These are phyloP conservation scores for Amphilophus citrinellus DNA, from an alignment of 2,113 vertebrate genomes.

Conservation along the genomic window DNA sequence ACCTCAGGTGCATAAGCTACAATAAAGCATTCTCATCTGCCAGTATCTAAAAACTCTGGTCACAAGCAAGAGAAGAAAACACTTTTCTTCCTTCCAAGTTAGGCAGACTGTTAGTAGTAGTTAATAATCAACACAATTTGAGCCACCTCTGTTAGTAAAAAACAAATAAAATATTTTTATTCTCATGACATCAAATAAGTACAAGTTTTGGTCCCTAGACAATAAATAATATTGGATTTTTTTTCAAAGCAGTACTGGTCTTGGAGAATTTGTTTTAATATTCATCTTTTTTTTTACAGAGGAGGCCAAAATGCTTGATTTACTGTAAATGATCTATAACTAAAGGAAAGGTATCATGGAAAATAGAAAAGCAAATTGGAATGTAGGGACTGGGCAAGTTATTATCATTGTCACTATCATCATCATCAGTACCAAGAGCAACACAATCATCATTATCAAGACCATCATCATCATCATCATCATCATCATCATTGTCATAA, in stretches of 20 bases:
- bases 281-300: constrained; percentile 26
- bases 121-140: constrained; percentile 61
- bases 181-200: neutral
- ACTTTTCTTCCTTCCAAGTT: constrained; percentile 41
- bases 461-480: constrained; percentile 4
- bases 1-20: constrained; percentile 50
- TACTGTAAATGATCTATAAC: constrained; percentile 46
- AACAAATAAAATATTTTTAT: neutral
- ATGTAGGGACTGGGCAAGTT: constrained; percentile 61
- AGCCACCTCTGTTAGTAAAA: constrained; percentile 46
- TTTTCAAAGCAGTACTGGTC: neutral
- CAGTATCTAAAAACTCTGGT: constrained; percentile 25
- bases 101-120: constrained; percentile 54
- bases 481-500: constrained; percentile 58
- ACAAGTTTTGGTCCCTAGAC: neutral
- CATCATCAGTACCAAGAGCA: constrained; percentile 48
- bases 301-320: constrained; percentile 73
- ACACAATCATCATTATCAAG: constrained; percentile 39
- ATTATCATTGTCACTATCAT: constrained; percentile 38
- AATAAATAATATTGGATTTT: neutral
- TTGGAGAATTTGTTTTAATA: neutral
- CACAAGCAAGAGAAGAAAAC: constrained; percentile 61
- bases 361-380: constrained; percentile 64
- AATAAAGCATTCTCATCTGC: constrained; percentile 52
- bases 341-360: constrained; percentile 59